Conservation (phyloP, 2,113 vertebrate species). For the Piprites chloris region DNA sequence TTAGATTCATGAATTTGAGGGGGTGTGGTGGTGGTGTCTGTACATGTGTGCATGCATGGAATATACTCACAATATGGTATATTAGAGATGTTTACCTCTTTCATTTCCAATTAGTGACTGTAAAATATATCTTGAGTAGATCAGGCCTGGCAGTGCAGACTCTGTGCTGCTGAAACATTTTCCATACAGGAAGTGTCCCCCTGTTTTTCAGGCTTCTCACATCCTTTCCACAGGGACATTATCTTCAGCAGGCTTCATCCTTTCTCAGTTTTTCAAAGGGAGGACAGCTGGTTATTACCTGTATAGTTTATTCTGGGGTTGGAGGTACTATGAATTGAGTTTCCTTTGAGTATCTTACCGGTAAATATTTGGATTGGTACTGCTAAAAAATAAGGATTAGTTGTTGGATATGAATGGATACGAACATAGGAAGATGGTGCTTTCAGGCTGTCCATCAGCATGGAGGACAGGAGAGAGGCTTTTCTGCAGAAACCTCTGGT, state of each 20-base stretch:
- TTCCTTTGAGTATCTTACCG: neutral
- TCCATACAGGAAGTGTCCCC: accelerated
- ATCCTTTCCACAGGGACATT: neutral
- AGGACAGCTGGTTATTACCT: neutral
- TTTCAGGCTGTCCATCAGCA: neutral
- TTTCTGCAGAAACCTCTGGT: neutral
- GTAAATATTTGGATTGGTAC: accelerated
- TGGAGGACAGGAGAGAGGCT: neutral
- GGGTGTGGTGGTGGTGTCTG: neutral
- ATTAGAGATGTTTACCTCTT: neutral
- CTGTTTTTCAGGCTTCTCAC: neutral
- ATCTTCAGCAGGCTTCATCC: neutral
- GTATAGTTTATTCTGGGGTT: neutral
- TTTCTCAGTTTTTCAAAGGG: neutral
- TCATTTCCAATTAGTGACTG: neutral
- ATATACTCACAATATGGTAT: neutral
- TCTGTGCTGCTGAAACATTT: neutral
- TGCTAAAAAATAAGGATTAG: neutral
- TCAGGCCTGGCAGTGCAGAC: neutral
- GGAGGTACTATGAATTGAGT: neutral
- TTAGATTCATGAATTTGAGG: neutral
- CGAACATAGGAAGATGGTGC: neutral
- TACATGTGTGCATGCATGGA: neutral
- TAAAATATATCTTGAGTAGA: neutral
- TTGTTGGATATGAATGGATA: neutral